phyloP scores from a whole-genome alignment of 2,797 vertebrate species.

The Pachyuromys duprasi region DNA sequence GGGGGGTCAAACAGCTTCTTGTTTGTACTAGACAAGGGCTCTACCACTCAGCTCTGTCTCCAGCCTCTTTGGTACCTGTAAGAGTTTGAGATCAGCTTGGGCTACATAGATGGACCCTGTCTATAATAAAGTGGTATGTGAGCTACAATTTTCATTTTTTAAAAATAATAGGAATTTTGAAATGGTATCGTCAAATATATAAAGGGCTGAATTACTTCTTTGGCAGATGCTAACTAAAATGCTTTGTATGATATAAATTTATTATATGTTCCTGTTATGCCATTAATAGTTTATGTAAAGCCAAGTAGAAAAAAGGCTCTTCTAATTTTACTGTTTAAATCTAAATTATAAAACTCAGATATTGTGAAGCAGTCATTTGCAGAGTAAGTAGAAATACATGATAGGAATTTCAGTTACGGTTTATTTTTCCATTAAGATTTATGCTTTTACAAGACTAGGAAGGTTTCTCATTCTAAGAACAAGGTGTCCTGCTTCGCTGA shows the following conservation, averaged over 20 bases:
- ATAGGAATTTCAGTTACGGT: constrained; percentile 11
- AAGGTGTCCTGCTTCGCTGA: background rate
- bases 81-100: background rate
- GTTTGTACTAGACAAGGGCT: background rate
- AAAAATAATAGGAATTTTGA: constrained; percentile 38
- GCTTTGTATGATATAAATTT: background rate
- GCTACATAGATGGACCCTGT: background rate
- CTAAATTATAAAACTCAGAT: constrained; percentile 44
- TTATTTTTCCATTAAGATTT: constrained; percentile 22
- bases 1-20: background rate
- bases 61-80: background rate
- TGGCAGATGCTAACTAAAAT: background rate
- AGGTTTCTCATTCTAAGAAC: background rate
- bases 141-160: background rate
- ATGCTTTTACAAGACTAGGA: constrained; percentile 2
- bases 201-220: background rate
- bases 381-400: background rate
- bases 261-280: background rate
- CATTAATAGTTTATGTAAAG: constrained; percentile 9
- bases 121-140: background rate
- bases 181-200: background rate
- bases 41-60: background rate
- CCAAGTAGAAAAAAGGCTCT: background rate
- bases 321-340: constrained; percentile 36
- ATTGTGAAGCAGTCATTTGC: background rate